Percentiles rank a stretch among this genome's conserved stretches.
These are phyloP conservation scores for Craniophora ligustri DNA, from an alignment of 2,888 invertebrate species.

Conservation along the genomic window DNA sequence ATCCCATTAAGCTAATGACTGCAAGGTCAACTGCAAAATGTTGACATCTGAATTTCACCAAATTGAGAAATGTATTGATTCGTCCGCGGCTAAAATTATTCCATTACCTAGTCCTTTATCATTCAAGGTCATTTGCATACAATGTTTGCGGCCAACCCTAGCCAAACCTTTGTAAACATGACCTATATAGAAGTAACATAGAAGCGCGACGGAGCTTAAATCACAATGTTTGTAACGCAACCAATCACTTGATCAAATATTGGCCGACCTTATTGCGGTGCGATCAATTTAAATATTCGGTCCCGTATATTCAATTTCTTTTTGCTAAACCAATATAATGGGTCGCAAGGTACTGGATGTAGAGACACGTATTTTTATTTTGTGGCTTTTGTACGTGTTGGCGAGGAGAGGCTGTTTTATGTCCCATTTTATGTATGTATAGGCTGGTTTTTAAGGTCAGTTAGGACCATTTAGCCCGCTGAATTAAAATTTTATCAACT, in stretches of 20 bases:
- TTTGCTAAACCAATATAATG: background rate
- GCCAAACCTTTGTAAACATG: conserved; percentile 28
- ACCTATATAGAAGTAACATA: conserved; percentile 14
- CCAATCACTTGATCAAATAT: conserved; percentile 44
- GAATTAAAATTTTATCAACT: no score
- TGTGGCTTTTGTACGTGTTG: background rate
- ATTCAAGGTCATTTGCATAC: background rate
- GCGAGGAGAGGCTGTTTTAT: background rate
- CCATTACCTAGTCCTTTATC: background rate
- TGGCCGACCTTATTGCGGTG: conserved; percentile 24
- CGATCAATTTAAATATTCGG: conserved; percentile 39
- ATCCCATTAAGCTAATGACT: no score
- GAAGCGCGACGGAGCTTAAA: conserved; percentile 25
- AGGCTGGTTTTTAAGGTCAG: no score
- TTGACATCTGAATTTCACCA: no score
- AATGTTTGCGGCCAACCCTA: background rate
- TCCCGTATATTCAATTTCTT: conserved; percentile 28
- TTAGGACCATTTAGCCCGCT: no score
- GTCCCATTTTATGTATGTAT: background rate
- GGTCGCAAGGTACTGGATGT: background rate
- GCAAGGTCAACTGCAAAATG: no score
- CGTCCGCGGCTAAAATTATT: background rate
- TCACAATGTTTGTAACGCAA: conserved; percentile 37
- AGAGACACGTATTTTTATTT: background rate
- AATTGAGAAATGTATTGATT: no score